Conservation (phyloP, 2,113 vertebrate species). For the Genyomyrus donnyi region DNA sequence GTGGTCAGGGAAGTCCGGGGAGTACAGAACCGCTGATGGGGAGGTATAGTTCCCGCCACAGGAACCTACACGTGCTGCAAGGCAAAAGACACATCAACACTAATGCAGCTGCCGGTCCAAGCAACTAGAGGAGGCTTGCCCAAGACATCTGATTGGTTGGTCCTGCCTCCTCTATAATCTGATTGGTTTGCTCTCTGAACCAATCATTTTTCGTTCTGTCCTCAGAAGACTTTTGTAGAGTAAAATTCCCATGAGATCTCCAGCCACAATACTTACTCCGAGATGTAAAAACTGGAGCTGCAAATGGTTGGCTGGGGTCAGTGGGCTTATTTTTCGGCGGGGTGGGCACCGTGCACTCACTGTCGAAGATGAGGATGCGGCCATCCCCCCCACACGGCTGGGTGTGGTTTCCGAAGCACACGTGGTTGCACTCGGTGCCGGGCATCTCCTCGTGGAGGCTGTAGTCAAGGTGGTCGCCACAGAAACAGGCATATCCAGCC, state of each 20-base stretch:
- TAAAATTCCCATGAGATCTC: no score
- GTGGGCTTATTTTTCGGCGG: background rate
- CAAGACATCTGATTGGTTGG: no score
- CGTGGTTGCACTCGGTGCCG: slow-evolving; percentile 87
- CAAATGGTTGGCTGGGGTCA: background rate
- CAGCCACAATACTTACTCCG: background rate
- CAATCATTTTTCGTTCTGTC: no score
- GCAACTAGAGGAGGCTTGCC: no score
- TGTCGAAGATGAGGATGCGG: slow-evolving; percentile 89
- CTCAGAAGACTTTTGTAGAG: no score
- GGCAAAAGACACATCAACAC: background rate
- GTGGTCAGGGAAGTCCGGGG: slow-evolving; percentile 86
- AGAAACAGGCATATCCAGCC: slow-evolving; percentile 94
- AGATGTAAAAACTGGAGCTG: background rate
- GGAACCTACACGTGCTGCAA: slow-evolving; percentile 77
- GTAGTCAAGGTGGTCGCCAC: slow-evolving; percentile 84
- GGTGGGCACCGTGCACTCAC: slow-evolving; percentile 59
- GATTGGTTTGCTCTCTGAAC: no score
- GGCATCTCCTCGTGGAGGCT: slow-evolving; percentile 73
- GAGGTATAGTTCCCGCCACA: slow-evolving; percentile 88
- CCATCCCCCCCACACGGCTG: slow-evolving; percentile 95
- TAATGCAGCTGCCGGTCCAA: no score
- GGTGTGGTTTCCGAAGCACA: slow-evolving; percentile 91
- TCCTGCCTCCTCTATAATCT: no score
- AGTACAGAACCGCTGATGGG: slow-evolving; percentile 82